These are phyloP conservation scores for Pteropus alecto DNA, from an alignment of 2,113 vertebrate genomes.

Conservation along the genomic window DNA sequence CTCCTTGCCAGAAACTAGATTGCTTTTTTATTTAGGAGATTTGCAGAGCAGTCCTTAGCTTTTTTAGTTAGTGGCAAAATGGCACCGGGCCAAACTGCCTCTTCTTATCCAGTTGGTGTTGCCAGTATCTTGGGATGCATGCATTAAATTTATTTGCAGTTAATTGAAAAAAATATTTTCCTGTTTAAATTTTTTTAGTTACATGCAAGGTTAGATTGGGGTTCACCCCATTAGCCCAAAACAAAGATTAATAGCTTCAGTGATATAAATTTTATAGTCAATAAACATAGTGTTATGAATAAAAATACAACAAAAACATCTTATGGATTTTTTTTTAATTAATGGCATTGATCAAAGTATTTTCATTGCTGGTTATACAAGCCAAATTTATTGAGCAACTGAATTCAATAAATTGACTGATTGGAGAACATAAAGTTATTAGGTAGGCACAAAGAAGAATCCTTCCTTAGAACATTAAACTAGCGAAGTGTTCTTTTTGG, in stretches of 20 bases:
- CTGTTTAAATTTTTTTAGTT: constrained; percentile 42
- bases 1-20: constrained; percentile 78
- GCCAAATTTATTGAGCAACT: constrained; percentile 18
- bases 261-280: neutral
- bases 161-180: constrained; percentile 13
- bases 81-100: constrained; percentile 64
- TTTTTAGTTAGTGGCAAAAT: constrained; percentile 70
- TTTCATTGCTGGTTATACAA: constrained; percentile 1
- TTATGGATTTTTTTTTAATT: constrained; percentile 22
- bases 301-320: neutral
- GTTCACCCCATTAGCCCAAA: neutral
- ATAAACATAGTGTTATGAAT: neutral
- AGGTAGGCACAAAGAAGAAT: neutral
- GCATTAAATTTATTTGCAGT: constrained; percentile 41
- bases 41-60: constrained; percentile 70
- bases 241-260: neutral
- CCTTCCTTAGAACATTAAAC: neutral
- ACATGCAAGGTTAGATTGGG: neutral
- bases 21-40: constrained; percentile 79
- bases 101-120: constrained; percentile 51
- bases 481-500: neutral
- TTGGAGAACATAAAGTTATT: neutral
- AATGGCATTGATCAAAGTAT: neutral
- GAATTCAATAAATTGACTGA: constrained; percentile 16
- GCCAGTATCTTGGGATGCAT: constrained; percentile 46